Evolutionary conservation across 2,797 vertebrate species (phyloP), one percentile per base, ranked within the genome.

Genomic region (Synanceia verrucosa): DNA sequence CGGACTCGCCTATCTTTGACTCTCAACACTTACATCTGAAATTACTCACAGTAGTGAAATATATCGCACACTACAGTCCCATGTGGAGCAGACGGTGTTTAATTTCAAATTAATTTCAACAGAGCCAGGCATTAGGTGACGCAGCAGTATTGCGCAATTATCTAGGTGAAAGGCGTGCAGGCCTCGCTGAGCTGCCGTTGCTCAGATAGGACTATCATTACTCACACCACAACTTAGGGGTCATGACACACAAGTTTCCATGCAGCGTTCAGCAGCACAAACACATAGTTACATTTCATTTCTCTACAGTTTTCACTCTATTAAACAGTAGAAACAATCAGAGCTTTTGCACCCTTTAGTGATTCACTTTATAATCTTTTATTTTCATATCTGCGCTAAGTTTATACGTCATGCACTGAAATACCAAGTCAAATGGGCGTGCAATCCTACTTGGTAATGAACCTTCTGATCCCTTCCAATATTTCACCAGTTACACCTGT

Each of bases 201-300:
- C 60, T 70, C 33, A 86, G 89, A 92, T 90, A 91, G 65, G 59
- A 81, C 79, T 88, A 91, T 91, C 86, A 66, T 21, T 43, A 60
- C 13, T 51, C 52, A 43, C 68, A 81, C 70, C 46, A 39, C 65
- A 24, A 57, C 14, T 19, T 16, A 19, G 28, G 57, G 13, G 9
- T 31, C 50, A 62, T 23, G 26, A 33, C 31, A 29, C 18, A 9
- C 24, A 2, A 31, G n/a, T 33, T 21, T 16, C 19, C 24, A 24
- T 56, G 39, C 19, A 43, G 50, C 16, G 26, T 26, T 67, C 41
- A 65, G 12, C 47, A 28, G 47, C 51, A 60, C 34, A 47, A 23
- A 59, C 31, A 52, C 19, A 39, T 6, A 21, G 10, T 6, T 8
- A 41, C 13, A 26, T 3, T 2, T 12, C 37, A 31, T n/a, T n/a